Evolutionary conservation across 2,113 vertebrate genomes (phyloP).

Genomic region (Dermatemys mawii): DNA sequence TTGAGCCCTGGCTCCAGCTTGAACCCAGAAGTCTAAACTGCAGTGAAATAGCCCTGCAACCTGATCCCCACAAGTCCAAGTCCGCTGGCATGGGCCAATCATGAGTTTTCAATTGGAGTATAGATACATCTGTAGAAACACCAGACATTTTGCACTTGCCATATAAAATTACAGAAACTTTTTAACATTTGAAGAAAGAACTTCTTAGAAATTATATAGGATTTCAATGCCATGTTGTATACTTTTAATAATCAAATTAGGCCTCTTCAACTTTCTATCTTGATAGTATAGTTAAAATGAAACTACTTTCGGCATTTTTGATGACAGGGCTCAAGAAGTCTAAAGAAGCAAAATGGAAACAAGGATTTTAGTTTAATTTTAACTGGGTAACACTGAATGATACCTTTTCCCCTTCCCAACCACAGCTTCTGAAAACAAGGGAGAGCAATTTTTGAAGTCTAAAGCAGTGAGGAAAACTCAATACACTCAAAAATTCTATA

Average conservation of each 20-base stretch:
- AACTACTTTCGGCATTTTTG: background rate
- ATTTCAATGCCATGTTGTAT: background rate
- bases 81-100: no score
- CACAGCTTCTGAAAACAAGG: background rate
- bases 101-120: no score
- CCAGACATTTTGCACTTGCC: background rate
- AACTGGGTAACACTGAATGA: background rate
- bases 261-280: background rate
- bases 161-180: background rate
- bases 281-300: background rate
- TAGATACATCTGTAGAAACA: background rate
- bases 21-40: no score
- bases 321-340: background rate
- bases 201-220: accelerated
- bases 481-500: background rate
- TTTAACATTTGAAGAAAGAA: background rate
- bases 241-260: background rate
- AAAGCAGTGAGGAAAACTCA: background rate
- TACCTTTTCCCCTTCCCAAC: background rate
- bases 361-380: background rate
- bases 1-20: no score
- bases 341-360: background rate
- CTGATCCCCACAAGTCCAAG: no score
- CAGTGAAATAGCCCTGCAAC: no score
- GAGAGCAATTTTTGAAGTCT: background rate